Evolutionary conservation across 2,888 invertebrate genomes (phyloP), one percentile per base, ranked within the genome.

Genomic region (Nesidiocoris tenuis): DNA sequence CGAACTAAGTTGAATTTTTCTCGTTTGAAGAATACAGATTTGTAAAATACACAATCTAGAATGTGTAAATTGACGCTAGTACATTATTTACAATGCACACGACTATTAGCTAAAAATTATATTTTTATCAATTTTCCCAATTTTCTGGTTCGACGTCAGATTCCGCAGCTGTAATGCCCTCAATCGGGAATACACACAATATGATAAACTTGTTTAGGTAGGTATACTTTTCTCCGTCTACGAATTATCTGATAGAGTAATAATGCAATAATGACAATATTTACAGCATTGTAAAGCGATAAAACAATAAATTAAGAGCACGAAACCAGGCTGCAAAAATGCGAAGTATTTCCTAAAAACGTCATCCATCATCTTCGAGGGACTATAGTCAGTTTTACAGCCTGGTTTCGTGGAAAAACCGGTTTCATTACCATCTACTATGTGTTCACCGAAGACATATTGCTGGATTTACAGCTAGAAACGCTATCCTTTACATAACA

Each of bases 401-500:
- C 39, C 39, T 39, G 39, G 39, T 39, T 39, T 39, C 12, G 39
- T 39, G 39, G 12, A 39, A 39, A 7, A 39, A 39, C 3, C 39
- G 12, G 39, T 39, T 39, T 39, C 3, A 7, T 39, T 39, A 39
- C 39, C 39, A 39, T 12, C 39, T 39, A 12, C 39, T 12, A 12
- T 39, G 39, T 59, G 17, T 21, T 54, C 54, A 16, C n/a, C 16
- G 57, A 61, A 72, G 54, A 63, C 19, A 19, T 72, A 61, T 39
- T 72, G 61, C 72, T 56, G 72, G 72, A 17, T 63, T 17, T 54
- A 72, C 72, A 61, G 25, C 72, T 72, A 72, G 23, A 55, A 61
- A 72, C 54, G 39, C 66, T 72, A 61, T 66, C 54, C 57, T 56
- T 76, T 65, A 74, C 61, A 71, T 75, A 77, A 75, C 77, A 79